Conservation (phyloP, 2,888 invertebrate species). For the Hipparchia semele region DNA sequence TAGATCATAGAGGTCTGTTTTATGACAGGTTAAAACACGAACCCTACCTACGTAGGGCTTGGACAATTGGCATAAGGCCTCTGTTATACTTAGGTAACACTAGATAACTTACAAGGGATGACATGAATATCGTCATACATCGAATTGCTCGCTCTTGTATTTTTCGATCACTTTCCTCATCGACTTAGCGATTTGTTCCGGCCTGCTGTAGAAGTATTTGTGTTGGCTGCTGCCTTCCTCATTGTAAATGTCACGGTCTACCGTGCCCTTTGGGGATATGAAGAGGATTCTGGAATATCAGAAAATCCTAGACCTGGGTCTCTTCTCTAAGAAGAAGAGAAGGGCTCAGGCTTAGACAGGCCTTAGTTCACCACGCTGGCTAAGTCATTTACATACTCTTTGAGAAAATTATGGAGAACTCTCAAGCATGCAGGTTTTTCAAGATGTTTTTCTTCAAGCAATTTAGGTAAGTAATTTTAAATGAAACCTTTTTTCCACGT, state of each 20-base stretch:
- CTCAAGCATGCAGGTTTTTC: too few species aligned
- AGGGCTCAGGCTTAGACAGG: too few species aligned
- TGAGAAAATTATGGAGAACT: too few species aligned
- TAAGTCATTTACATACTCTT: too few species aligned
- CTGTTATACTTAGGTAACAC: not conserved
- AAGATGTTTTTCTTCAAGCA: too few species aligned
- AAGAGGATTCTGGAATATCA: constrained; percentile 81
- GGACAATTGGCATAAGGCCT: not conserved
- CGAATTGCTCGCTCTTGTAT: constrained; percentile 61
- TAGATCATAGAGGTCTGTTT: too few species aligned
- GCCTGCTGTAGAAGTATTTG: constrained; percentile 81
- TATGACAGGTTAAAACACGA: too few species aligned
- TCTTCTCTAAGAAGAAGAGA: too few species aligned
- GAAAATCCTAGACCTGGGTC: not conserved
- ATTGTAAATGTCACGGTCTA: constrained; percentile 82
- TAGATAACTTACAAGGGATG: constrained; percentile 23
- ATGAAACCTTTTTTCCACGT: too few species aligned
- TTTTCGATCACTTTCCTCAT: constrained; percentile 75
- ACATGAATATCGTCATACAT: constrained; percentile 51
- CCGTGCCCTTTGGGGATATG: constrained; percentile 79
- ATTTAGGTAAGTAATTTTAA: too few species aligned
- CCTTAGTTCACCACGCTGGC: too few species aligned
- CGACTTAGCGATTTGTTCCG: constrained; percentile 76
- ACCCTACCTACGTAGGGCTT: too few species aligned
- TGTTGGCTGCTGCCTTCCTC: constrained; percentile 82